Conservation (phyloP, 2,797 vertebrate genomes). For the Pyrocephalus nanus region DNA sequence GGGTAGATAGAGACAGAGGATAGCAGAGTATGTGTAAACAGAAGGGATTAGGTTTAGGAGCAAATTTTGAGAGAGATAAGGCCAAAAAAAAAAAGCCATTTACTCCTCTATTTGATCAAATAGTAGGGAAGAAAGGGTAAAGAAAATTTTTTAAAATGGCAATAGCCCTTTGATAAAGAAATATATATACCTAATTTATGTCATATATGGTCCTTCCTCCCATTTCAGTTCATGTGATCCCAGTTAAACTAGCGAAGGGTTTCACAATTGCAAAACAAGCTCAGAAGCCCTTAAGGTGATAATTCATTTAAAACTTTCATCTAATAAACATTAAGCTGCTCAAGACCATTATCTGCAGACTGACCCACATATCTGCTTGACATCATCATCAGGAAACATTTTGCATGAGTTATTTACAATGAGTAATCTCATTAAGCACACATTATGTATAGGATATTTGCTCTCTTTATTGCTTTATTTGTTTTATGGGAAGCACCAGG, state of each 20-base stretch:
- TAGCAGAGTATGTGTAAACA: not conserved
- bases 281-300: not conserved
- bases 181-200: not conserved
- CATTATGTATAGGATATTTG: not conserved
- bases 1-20: not conserved
- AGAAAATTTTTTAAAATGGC: not conserved
- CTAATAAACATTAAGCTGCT: not conserved
- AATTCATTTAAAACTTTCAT: not conserved
- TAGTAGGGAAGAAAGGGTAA: not conserved
- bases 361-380: slow-evolving; percentile 3
- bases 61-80: not conserved
- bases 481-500: not conserved
- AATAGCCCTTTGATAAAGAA: not conserved
- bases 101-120: not conserved
- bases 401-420: not conserved
- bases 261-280: not conserved
- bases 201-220: not conserved
- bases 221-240: not conserved
- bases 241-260: not conserved
- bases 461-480: slow-evolving; percentile 12
- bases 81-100: not conserved
- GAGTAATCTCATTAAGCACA: slow-evolving; percentile 22
- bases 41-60: not conserved
- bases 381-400: slow-evolving; percentile 10
- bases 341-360: not conserved